These are phyloP conservation scores for Siphamia tubifer DNA, from an alignment of 2,113 vertebrate genomes.

Conservation along the genomic window DNA sequence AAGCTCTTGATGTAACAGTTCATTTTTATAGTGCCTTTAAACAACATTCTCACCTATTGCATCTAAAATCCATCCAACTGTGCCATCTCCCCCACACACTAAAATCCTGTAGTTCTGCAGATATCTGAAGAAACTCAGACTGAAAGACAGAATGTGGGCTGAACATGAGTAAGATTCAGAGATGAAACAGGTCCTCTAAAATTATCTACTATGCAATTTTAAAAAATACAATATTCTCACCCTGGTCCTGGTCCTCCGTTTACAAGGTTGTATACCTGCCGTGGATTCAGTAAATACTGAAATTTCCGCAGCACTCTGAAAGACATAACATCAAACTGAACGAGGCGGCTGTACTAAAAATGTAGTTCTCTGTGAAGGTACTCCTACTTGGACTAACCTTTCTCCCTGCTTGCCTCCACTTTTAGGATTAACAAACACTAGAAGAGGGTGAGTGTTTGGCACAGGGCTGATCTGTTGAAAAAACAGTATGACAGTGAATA, in stretches of 20 bases:
- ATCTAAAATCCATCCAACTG: slow-evolving; percentile 94
- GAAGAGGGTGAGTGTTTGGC: slow-evolving; percentile 86
- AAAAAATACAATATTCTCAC: slow-evolving; percentile 58
- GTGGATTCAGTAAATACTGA: slow-evolving; percentile 91
- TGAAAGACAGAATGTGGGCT: slow-evolving; percentile 45
- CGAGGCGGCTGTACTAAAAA: not conserved
- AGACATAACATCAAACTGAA: slow-evolving; percentile 24
- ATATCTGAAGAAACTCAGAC: slow-evolving; percentile 88
- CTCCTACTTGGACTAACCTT: slow-evolving; percentile 76
- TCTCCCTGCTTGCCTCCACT: slow-evolving; percentile 94
- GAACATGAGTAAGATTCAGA: not conserved
- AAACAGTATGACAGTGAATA: not conserved
- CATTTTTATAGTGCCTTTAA: not conserved
- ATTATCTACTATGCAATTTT: not conserved
- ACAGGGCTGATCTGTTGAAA: slow-evolving; percentile 83
- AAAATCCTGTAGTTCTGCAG: slow-evolving; percentile 85
- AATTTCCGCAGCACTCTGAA: slow-evolving; percentile 90
- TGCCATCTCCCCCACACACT: slow-evolving; percentile 93
- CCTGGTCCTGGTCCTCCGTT: slow-evolving; percentile 87
- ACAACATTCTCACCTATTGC: slow-evolving; percentile 82
- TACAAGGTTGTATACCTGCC: slow-evolving; percentile 89
- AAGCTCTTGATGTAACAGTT: not conserved
- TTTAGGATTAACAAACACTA: slow-evolving; percentile 93
- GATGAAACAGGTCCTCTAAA: not conserved
- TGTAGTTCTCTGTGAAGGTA: not conserved